phyloP scores from a whole-genome alignment of 2,113 vertebrate genomes.

The Prochilodus magdalenae region DNA sequence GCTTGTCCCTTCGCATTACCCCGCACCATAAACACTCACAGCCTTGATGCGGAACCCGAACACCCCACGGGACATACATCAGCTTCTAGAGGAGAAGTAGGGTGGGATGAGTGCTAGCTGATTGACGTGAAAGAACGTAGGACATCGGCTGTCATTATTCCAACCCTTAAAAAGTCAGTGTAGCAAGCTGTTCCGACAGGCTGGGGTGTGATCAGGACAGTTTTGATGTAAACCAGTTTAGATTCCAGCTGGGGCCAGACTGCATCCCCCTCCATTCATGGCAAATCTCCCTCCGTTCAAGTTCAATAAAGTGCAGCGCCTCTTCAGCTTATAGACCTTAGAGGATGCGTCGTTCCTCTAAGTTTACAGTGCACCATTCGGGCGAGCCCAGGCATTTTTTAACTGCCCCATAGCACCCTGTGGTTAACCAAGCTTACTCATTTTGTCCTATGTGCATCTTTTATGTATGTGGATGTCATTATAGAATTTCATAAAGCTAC shows the following conservation, averaged over 20 bases:
- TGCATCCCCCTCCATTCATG: background rate
- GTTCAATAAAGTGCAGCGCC: conserved; percentile 42
- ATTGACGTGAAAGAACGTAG: conserved; percentile 9
- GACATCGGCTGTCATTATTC: conserved; percentile 1
- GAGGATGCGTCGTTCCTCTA: background rate
- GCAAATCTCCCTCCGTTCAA: background rate
- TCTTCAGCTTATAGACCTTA: background rate
- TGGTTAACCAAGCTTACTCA: background rate
- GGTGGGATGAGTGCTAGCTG: background rate
- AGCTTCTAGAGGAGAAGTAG: background rate
- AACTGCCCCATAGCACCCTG: background rate
- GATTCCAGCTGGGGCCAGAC: conserved; percentile 16
- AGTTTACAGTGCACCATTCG: background rate
- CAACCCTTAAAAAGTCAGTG: background rate
- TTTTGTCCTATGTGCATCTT: background rate
- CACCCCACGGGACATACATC: conserved; percentile 1
- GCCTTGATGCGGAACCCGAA: background rate
- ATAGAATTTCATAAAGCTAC: too few relatives aligned
- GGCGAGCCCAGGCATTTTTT: background rate
- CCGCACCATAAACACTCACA: conserved; percentile 16
- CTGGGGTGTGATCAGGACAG: background rate
- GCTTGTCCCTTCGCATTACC: conserved; percentile 15
- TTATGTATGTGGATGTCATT: too few relatives aligned
- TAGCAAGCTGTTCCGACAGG: conserved; percentile 3
- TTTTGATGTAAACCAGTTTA: conserved; percentile 16